phyloP scores from a whole-genome alignment of 2,888 invertebrate genomes.

The Torymus tubicola region DNA sequence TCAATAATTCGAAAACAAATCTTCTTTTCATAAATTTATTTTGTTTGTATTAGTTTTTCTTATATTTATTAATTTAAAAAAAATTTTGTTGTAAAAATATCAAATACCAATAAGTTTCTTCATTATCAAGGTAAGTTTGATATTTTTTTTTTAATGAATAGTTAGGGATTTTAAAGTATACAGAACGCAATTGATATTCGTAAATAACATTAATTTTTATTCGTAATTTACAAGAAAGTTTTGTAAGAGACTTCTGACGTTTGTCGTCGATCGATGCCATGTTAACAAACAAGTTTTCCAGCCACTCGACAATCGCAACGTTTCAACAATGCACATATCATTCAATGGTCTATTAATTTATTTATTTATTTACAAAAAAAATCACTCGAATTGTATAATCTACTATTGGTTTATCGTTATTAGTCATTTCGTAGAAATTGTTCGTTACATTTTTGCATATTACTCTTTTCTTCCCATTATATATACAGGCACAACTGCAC shows the following conservation, averaged over 20 bases:
- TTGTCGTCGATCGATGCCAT: conserved; percentile 17
- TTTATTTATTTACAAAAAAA: conserved; percentile 44
- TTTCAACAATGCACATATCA: conserved; percentile 26
- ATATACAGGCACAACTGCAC: conserved; percentile 3
- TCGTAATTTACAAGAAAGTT: conserved; percentile 40
- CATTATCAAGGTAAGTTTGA: conserved; percentile 9
- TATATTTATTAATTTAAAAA: no score
- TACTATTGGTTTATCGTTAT: neutral
- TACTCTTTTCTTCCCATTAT: conserved; percentile 7
- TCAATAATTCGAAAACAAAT: no score
- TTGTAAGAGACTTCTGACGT: conserved; percentile 14
- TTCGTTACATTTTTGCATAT: neutral
- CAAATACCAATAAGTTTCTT: no score
- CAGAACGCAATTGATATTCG: conserved; percentile 9
- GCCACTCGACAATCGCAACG: neutral
- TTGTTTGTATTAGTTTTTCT: no score
- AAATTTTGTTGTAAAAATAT: no score
- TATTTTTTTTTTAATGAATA: neutral
- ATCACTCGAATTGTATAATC: conserved; percentile 11
- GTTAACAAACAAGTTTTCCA: conserved; percentile 26
- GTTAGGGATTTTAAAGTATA: conserved; percentile 17
- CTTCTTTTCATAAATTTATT: no score
- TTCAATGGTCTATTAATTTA: conserved; percentile 13
- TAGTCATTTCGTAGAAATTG: neutral
- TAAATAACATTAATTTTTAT: conserved; percentile 39